Evolutionary conservation across 2,888 invertebrate species (phyloP).

Genomic region (Leptogaster cylindrica): DNA sequence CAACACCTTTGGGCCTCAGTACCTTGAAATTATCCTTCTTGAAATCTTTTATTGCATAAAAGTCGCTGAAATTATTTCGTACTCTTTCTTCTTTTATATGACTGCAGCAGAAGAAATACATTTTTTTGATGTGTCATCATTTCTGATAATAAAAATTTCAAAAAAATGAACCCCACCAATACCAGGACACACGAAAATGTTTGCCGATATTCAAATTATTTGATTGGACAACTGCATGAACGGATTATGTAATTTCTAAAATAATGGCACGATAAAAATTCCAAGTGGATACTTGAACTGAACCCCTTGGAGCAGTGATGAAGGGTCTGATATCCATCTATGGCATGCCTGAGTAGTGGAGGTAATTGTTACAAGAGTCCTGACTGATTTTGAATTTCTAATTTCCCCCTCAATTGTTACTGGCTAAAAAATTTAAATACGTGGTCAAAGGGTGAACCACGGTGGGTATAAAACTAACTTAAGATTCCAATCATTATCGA

Average conservation of each 20-base stretch:
- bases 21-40: neutral
- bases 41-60: neutral
- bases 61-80: neutral
- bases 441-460: conserved; percentile 38
- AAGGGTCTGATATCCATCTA: neutral
- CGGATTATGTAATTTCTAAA: conserved; percentile 12
- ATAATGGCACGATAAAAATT: conserved; percentile 37
- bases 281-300: conserved; percentile 36
- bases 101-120: no score
- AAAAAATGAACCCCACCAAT: no score
- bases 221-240: conserved; percentile 28
- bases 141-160: no score
- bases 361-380: conserved; percentile 29
- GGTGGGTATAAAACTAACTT: conserved; percentile 2
- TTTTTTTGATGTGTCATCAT: no score
- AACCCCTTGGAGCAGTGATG: conserved; percentile 17
- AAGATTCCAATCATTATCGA: conserved; percentile 34
- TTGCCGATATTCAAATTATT: conserved; percentile 29
- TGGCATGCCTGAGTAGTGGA: neutral
- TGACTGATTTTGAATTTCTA: conserved; percentile 26
- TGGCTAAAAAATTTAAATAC: conserved; percentile 34
- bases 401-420: neutral
- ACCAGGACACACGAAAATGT: neutral
- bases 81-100: neutral
- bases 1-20: conserved; percentile 19